Conservation (phyloP, 2,797 vertebrate genomes). For the Otus scops region DNA sequence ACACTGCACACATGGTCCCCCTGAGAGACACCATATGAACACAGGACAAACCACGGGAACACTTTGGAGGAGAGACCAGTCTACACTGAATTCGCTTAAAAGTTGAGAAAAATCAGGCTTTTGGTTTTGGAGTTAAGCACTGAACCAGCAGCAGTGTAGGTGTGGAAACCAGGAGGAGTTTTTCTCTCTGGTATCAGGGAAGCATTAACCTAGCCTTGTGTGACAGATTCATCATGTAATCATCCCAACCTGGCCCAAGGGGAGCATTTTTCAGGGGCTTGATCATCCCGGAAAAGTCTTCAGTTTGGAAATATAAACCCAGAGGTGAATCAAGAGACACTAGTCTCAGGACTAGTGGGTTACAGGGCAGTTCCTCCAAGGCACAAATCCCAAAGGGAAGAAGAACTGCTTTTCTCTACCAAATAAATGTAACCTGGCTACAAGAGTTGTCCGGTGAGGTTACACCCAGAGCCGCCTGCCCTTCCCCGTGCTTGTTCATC, state of each 20-base stretch:
- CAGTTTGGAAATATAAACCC: background rate
- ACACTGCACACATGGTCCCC: background rate
- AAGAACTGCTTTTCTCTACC: background rate
- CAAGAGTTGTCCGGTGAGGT: background rate
- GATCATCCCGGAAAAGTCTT: background rate
- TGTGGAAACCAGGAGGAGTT: background rate
- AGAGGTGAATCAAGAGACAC: background rate
- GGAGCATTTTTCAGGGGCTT: background rate
- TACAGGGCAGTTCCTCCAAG: background rate
- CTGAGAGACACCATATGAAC: background rate
- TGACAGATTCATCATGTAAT: background rate
- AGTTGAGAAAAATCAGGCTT: background rate
- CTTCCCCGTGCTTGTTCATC: background rate
- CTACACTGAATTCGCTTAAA: background rate
- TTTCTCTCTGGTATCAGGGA: background rate
- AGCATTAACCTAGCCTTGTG: background rate
- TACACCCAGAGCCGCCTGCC: rapidly evolving
- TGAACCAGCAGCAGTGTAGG: background rate
- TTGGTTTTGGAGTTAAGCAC: rapidly evolving
- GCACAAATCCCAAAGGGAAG: background rate
- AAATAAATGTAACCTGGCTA: background rate
- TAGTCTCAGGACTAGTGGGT: background rate
- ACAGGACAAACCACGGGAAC: background rate
- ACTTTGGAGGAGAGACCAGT: background rate
- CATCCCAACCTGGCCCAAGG: background rate